Percentiles rank a stretch among this genome's conserved stretches.
Evolutionary conservation across 2,797 vertebrate species (phyloP).

Genomic region (Lepilemur septentrionalis): DNA sequence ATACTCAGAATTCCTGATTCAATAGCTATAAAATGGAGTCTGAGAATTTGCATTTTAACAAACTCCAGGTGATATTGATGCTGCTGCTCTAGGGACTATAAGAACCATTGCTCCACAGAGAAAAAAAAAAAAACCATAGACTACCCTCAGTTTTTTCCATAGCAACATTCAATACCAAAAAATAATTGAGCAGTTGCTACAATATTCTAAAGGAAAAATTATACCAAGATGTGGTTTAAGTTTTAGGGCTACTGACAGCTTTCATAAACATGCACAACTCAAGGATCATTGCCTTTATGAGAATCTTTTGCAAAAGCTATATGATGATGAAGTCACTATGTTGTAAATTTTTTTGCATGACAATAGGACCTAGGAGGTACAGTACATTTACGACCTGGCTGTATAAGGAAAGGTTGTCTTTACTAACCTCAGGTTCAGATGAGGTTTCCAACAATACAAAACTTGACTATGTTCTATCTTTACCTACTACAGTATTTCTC

Average conservation of each 20-base stretch:
- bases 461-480: not conserved
- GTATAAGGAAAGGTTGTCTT: not conserved
- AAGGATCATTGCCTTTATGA: not conserved
- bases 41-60: not conserved
- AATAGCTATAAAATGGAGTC: not conserved
- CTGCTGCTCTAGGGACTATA: not conserved
- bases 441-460: not conserved
- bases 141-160: not conserved
- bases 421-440: not conserved
- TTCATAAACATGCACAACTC: not conserved
- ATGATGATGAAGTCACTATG: not conserved
- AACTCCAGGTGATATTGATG: not conserved
- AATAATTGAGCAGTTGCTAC: not conserved
- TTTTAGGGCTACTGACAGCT: not conserved
- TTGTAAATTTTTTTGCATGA: not conserved
- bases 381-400: not conserved
- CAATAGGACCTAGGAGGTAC: not conserved
- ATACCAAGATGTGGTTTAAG: not conserved
- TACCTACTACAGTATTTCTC: not conserved
- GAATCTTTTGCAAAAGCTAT: not conserved
- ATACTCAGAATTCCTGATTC: not conserved
- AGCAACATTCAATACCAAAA: not conserved
- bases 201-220: conserved; percentile 11
- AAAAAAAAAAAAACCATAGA: not conserved
- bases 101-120: not conserved